Evolutionary conservation across 2,113 vertebrate genomes (phyloP).

Genomic region (Catharus bicknelli): DNA sequence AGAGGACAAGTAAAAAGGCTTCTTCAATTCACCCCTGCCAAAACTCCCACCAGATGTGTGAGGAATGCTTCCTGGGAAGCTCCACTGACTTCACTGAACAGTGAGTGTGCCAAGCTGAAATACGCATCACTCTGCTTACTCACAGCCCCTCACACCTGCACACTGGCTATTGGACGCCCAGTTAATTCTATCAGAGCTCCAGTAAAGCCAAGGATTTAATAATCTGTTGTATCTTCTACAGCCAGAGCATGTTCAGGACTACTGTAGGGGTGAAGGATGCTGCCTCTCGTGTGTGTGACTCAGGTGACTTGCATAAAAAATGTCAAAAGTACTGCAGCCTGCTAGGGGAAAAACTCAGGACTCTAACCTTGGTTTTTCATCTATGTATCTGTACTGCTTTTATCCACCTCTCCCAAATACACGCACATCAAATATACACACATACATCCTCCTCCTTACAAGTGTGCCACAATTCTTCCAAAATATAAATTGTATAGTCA

Average conservation of each 20-base stretch:
- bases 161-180: background rate
- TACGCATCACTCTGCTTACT: background rate
- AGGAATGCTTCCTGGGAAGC: background rate
- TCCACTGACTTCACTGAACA: background rate
- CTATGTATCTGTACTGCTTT: background rate
- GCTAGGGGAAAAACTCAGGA: background rate
- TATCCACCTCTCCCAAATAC: background rate
- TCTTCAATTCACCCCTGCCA: background rate
- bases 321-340: background rate
- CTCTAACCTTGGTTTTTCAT: background rate
- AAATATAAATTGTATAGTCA: background rate
- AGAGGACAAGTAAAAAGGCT: background rate
- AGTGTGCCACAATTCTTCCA: background rate
- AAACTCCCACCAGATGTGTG: background rate
- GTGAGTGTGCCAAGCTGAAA: background rate
- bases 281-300: fast-evolving
- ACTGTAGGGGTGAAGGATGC: background rate
- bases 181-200: background rate
- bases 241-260: background rate
- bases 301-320: background rate
- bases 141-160: background rate
- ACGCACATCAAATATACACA: background rate
- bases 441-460: background rate
- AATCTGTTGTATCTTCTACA: background rate
- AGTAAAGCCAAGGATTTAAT: background rate